Conservation (phyloP, 1,140 invertebrate genomes). For the Ostrea denselamellosa region DNA sequence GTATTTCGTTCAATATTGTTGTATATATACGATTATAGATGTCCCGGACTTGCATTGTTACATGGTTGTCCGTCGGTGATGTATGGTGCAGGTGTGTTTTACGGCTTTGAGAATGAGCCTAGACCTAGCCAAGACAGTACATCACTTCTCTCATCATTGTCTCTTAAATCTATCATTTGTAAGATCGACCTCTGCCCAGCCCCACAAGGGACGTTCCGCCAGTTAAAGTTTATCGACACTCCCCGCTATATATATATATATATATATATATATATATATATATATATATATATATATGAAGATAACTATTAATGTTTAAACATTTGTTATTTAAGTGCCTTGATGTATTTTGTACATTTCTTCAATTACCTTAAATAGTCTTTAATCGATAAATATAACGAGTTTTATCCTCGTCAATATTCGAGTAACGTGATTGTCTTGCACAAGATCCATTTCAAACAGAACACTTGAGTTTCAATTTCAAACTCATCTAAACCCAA, state of each 20-base stretch:
- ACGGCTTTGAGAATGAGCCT: background rate
- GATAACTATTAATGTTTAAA: no score
- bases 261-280: background rate
- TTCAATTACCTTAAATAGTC: no score
- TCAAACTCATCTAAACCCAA: no score
- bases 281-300: background rate
- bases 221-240: background rate
- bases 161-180: conserved; percentile 18
- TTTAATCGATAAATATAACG: no score
- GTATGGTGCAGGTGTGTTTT: conserved; percentile 34
- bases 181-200: background rate
- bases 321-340: no score
- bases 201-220: background rate
- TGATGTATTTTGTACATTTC: no score
- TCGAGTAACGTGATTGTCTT: no score
- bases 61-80: conserved; percentile 3
- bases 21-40: no score
- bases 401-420: no score
- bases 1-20: no score
- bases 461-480: no score
- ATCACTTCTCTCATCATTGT: conserved; percentile 13
- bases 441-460: no score
- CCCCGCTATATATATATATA: background rate
- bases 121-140: conserved; percentile 5
- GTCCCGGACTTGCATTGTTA: background rate